These are phyloP conservation scores for Paedocypris sp. DNA, from an alignment of 2,113 vertebrate genomes.

Conservation along the genomic window DNA sequence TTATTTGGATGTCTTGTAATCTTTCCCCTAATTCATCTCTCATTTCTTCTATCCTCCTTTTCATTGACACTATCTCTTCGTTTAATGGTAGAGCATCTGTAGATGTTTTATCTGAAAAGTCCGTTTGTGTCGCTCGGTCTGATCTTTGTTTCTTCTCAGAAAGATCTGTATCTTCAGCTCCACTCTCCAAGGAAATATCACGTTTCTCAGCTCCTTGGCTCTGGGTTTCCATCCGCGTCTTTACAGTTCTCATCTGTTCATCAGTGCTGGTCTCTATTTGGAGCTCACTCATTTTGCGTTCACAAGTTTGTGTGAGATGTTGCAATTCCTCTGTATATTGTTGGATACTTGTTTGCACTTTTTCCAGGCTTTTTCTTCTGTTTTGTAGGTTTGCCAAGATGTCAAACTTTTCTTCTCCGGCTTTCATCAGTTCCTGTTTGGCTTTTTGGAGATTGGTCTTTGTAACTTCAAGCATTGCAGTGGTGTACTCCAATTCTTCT, in stretches of 20 bases:
- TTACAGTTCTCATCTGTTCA: background rate
- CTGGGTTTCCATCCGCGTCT: background rate
- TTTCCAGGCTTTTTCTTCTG: constrained; percentile 3
- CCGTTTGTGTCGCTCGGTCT: background rate
- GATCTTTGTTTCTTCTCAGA: background rate
- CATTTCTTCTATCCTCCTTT: constrained; percentile 6
- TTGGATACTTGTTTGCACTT: background rate
- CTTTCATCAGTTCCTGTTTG: background rate
- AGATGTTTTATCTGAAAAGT: background rate
- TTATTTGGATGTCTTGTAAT: constrained; percentile 27
- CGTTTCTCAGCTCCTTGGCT: background rate
- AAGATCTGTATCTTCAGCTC: background rate
- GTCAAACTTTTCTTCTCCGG: background rate
- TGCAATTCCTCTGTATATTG: constrained; percentile 7
- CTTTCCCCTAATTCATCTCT: constrained; percentile 6
- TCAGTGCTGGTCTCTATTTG: background rate
- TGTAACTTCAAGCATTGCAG: background rate
- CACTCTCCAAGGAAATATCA: background rate
- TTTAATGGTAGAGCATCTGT: background rate
- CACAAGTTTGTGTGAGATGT: constrained; percentile 2
- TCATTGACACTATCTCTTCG: constrained; percentile 1
- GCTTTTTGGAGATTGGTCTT: background rate
- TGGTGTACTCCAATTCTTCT: background rate
- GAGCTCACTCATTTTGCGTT: constrained; percentile 11
- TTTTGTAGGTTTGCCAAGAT: background rate